Evolutionary conservation across 2,113 vertebrate genomes (phyloP), one percentile per base, ranked within the genome.

Genomic region (Eclectus roratus): DNA sequence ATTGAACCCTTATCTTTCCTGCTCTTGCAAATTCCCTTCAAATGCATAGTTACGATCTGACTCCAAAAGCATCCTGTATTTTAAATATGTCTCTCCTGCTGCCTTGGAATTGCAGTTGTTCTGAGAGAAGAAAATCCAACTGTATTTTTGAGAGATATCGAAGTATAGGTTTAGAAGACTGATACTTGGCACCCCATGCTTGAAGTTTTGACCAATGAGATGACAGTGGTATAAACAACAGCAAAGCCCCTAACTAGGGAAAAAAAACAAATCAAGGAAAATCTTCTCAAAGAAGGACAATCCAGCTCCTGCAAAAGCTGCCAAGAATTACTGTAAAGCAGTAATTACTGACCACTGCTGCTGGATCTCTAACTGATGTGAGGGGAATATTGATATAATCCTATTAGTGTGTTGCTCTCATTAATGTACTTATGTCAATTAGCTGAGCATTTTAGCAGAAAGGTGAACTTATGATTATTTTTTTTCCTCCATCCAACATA

Each of bases 361-460:
- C 82, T 91, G 96, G 93, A 91, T 94, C 95, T 96, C 96, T 95
- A 94, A 92, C 94, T 95, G 92, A 93, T 95, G 92, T 79, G 94
- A 93, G 95, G 92, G 74, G 76, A 96, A 92, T 97, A 97, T 96
- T 97, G 97, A 96, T 96, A 96, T 93, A 98, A 97, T 96, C 94
- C 94, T 97, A 89, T 97, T 96, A 96, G 82, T 66, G 33, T 81
- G 71, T 94, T 93, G 90, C 90, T 96, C 82, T 97, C 94, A 96
- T 97, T 97, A 97, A 97, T 94, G 94, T 94, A 95, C 93, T 98
- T 97, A 97, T 55, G 80, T 96, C 96, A 98, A 95, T 98, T 98
- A 98, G 96, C 89, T 93, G 82, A 97, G 90, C 92, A 90, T 97
- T 97, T 91, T 91, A 97, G 95, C 88, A 96, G 91, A 97, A 97